Percentiles rank a stretch among this genome's conserved stretches.
Evolutionary conservation across 2,113 vertebrate species (phyloP).

Genomic region (Elgaria multicarinata): DNA sequence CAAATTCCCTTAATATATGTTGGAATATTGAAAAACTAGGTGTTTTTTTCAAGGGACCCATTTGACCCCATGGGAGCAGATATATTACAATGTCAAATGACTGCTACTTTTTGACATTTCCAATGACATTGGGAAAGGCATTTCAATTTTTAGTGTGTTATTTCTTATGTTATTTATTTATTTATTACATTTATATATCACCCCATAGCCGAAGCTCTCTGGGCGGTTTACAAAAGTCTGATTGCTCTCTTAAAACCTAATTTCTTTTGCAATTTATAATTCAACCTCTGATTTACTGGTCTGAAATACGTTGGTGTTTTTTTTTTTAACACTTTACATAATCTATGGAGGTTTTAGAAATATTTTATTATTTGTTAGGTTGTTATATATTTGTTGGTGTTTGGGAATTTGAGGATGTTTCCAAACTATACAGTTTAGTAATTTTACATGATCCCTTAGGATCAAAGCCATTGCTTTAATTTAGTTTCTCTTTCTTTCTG

Average conservation of each 20-base stretch:
- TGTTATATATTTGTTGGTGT: no score
- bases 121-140: background rate
- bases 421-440: no score
- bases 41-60: background rate
- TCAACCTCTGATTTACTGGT: background rate
- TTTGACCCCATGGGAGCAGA: no score
- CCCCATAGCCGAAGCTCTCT: no score
- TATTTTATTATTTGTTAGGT: no score
- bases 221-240: no score
- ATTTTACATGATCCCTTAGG: no score
- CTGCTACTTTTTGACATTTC: background rate
- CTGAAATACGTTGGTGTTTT: background rate
- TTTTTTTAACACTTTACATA: constrained; percentile 23
- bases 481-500: no score
- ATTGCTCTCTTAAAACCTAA: background rate
- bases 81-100: background rate
- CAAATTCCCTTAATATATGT: background rate
- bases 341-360: background rate
- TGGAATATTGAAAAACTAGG: background rate
- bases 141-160: background rate
- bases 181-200: no score
- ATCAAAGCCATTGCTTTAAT: no score
- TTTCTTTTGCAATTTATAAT: background rate
- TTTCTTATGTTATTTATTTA: background rate
- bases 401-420: no score